Percentiles rank a stretch among this genome's conserved stretches.
phyloP scores from a whole-genome alignment of 2,888 invertebrate genomes.

The Ferdinandea cuprea region DNA sequence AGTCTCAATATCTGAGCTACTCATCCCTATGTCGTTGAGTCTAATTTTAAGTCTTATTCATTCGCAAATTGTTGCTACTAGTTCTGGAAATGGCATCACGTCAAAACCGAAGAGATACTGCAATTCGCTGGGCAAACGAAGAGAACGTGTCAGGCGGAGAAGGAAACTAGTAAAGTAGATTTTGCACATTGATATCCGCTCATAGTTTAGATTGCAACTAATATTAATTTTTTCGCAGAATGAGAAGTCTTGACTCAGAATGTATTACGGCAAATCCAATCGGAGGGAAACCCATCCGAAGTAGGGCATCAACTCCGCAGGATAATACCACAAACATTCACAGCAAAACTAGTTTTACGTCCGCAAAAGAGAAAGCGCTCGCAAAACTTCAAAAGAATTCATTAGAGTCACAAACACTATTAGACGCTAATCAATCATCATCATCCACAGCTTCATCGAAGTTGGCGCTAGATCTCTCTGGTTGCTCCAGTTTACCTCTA shows the following conservation, averaged over 20 bases:
- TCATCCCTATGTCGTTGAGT: constrained; percentile 89
- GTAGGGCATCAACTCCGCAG: constrained; percentile 59
- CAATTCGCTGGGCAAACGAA: constrained; percentile 77
- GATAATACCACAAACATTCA: constrained; percentile 47
- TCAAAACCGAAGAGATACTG: constrained; percentile 80
- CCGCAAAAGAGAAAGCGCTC: constrained; percentile 40
- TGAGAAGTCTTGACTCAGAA: constrained; percentile 78
- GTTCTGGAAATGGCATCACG: constrained; percentile 81
- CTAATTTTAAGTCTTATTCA: constrained; percentile 90
- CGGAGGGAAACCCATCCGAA: constrained; percentile 27
- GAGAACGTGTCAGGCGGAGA: constrained; percentile 79
- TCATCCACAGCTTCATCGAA: constrained; percentile 37
- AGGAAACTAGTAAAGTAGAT: constrained; percentile 82
- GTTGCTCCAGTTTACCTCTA: constrained; percentile 9
- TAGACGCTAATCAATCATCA: constrained; percentile 48
- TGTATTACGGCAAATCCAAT: neutral
- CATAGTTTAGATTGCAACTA: neutral
- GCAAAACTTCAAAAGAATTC: constrained; percentile 22
- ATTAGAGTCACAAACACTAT: constrained; percentile 13
- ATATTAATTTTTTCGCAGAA: constrained; percentile 66
- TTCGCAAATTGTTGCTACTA: constrained; percentile 90
- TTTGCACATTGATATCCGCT: neutral
- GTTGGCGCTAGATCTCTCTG: constrained; percentile 47
- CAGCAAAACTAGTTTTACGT: constrained; percentile 37
- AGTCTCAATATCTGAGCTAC: constrained; percentile 87